Base-by-base conservation (phyloP, 2,888 invertebrate species). In the Macaria liturata region DNA sequence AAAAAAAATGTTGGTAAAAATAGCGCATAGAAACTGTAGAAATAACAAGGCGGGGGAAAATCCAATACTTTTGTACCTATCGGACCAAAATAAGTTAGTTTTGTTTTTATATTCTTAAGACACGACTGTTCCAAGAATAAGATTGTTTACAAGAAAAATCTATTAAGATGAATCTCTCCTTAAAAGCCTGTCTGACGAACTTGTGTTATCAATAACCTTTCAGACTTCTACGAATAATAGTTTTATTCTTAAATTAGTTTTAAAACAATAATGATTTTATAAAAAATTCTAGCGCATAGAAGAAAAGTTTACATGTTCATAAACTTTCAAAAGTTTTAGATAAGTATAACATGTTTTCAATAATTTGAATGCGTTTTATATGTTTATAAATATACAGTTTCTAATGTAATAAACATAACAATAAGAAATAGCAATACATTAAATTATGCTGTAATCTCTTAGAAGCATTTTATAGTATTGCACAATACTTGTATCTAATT, bases 381-480 rank as follows among this genome's bases (percentile, higher is more conserved):
- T 20, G 20, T 20, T 20, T 20, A n/a, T n/a, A n/a, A n/a, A n/a
- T n/a, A n/a, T n/a, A n/a, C n/a, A n/a, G n/a, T n/a, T n/a, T n/a
- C n/a, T n/a, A n/a, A n/a, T n/a, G 20, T 20, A 20, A 20, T 20
- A 20, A 20, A 20, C 1, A 20, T 20, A 37, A 37, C 7, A 37
- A 6, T 37, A 37, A 3, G 7, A 37, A 37, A 37, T 7, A 37
- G 0, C 34, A 7, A 37, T 6, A 4, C 1, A 37, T 37, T 37
- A 20, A 20, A 20, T 37, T 37, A 7, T 3, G 32, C 6, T 44
- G n/a, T 58, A 49, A 49, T 49, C 48, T 49, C 9, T 42, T 49
- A 46, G 49, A 46, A 49, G 58, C 43, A 46, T 32, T 32, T 55
- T 42, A 37, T 30, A 53, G 44, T 53, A 46, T 5, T 39, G 34